A percentile compares a stretch with the other conserved stretches of the same genome.
phyloP scores from a whole-genome alignment of 2,113 vertebrate species.

The Seriola rivoliana region DNA sequence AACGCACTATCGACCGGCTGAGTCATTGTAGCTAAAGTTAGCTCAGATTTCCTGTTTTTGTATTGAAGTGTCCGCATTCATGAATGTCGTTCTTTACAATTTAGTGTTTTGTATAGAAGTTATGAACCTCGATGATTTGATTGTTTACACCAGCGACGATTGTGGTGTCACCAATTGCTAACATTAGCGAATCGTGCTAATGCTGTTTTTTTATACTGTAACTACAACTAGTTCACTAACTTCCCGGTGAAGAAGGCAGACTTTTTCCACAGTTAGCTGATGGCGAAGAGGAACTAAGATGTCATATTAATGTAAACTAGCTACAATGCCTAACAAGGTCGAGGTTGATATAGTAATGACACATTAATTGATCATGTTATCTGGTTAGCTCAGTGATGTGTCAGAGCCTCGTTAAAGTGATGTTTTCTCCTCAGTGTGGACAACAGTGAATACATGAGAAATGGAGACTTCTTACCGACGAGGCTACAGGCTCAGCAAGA shows the following conservation, averaged over 20 bases:
- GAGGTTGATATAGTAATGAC: background rate
- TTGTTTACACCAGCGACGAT: background rate
- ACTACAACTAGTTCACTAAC: background rate
- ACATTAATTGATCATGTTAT: background rate
- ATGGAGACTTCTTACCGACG: slow-evolving; percentile 96
- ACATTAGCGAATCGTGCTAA: slow-evolving; percentile 57
- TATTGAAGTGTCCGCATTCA: background rate
- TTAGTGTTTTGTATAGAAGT: background rate
- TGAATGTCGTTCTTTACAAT: background rate
- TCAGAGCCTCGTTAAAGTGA: background rate
- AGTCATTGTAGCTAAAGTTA: slow-evolving; percentile 76
- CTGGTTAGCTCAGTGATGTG: background rate
- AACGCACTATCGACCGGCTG: slow-evolving; percentile 63
- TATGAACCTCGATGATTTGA: accelerated
- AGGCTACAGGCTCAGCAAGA: slow-evolving; percentile 97
- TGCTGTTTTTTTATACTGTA: background rate
- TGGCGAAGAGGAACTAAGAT: background rate
- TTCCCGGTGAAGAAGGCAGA: background rate
- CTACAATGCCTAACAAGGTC: background rate
- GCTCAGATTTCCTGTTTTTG: background rate
- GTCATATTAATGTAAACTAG: background rate
- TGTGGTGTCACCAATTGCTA: slow-evolving; percentile 30
- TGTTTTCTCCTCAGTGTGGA: slow-evolving; percentile 87
- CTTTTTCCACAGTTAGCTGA: background rate
- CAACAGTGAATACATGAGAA: slow-evolving; percentile 98